Evolutionary conservation across 2,888 invertebrate species (phyloP).

Genomic region (Mesochorus sp.): DNA sequence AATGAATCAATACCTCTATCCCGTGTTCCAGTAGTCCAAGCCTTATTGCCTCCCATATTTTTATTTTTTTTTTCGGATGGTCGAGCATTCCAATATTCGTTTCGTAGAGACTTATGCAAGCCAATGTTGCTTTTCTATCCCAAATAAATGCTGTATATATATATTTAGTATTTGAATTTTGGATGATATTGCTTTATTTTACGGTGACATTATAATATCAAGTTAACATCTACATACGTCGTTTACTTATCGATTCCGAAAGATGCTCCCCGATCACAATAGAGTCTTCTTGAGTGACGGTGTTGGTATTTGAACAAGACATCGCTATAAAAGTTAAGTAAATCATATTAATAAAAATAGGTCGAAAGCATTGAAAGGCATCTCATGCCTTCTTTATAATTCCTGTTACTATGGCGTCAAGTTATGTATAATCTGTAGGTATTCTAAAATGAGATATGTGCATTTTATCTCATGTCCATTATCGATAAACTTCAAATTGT

Average conservation of each 20-base stretch:
- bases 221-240: neutral
- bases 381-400: too few relatives aligned
- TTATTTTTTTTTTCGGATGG: too few relatives aligned
- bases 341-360: neutral
- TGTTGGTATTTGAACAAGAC: neutral
- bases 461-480: neutral
- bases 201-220: neutral
- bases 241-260: neutral
- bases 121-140: neutral
- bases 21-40: neutral
- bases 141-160: neutral
- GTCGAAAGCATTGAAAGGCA: neutral
- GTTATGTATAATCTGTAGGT: too few relatives aligned
- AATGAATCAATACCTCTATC: neutral
- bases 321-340: neutral
- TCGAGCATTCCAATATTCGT: neutral
- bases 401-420: too few relatives aligned
- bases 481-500: too few relatives aligned
- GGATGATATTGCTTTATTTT: neutral
- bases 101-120: constrained; percentile 2
- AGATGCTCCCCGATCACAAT: neutral
- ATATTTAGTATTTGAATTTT: neutral
- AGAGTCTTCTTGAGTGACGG: neutral
- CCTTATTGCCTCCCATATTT: constrained; percentile 8
- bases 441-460: neutral